Conservation (phyloP, 2,797 vertebrate genomes). For the Enteromius mattozi region DNA sequence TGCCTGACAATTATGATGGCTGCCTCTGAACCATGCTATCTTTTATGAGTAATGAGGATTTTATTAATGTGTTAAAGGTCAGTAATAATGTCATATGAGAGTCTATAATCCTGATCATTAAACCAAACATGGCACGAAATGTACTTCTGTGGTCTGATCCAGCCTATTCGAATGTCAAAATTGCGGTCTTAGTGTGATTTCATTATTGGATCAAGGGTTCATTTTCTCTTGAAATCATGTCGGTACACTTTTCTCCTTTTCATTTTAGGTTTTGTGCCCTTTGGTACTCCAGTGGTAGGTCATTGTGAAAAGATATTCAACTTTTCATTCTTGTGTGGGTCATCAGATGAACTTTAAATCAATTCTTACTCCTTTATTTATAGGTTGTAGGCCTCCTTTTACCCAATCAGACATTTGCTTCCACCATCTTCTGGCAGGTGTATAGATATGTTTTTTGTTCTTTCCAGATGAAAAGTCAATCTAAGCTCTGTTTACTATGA, state of each 20-base stretch:
- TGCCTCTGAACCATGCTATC: constrained; percentile 43
- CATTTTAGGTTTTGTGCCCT: constrained; percentile 89
- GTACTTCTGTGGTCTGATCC: constrained; percentile 9
- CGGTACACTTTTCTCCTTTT: constrained; percentile 18
- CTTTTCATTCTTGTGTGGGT: neutral
- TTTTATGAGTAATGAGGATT: constrained; percentile 54
- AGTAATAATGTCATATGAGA: constrained; percentile 54
- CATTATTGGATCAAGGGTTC: neutral
- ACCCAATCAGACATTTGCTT: constrained; percentile 89
- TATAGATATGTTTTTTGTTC: neutral
- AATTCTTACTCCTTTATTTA: constrained; percentile 35
- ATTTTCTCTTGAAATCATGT: neutral
- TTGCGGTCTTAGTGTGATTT: neutral
- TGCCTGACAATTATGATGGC: constrained; percentile 51
- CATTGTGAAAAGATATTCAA: neutral
- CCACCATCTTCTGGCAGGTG: constrained; percentile 96
- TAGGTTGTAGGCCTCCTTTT: constrained; percentile 94
- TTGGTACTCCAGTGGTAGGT: constrained; percentile 94
- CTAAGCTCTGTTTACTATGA: neutral
- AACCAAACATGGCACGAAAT: constrained; percentile 29
- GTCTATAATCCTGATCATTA: constrained; percentile 45
- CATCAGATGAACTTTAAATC: neutral
- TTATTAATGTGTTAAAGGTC: constrained; percentile 57
- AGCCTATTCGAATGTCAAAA: constrained; percentile 26
- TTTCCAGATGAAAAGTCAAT: neutral